Conservation (phyloP, 2,888 invertebrate genomes). For the Aricia artaxerxes region DNA sequence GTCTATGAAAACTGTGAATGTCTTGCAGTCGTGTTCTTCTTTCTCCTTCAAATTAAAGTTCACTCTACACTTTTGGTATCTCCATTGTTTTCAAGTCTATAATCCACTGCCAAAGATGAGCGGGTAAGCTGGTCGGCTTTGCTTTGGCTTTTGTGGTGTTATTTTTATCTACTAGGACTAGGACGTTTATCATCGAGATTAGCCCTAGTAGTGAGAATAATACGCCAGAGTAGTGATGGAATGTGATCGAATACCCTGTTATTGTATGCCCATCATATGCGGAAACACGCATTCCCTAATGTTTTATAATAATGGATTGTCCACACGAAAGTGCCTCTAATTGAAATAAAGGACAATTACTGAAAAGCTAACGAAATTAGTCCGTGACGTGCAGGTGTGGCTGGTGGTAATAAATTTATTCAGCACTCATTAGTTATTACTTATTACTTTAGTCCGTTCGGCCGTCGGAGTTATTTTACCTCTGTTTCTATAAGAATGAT, state of each 20-base stretch:
- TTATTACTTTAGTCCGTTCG: not conserved
- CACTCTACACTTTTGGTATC: not conserved
- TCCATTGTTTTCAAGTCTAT: not conserved
- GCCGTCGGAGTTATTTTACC: too few species aligned
- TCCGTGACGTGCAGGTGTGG: not conserved
- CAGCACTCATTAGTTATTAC: not conserved
- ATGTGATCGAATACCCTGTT: not conserved
- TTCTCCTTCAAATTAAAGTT: not conserved
- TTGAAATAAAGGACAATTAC: not conserved
- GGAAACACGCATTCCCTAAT: not conserved
- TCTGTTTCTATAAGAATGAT: too few species aligned
- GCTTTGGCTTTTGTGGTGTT: not conserved
- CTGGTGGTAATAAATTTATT: not conserved
- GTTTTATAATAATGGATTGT: not conserved
- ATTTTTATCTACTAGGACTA: not conserved
- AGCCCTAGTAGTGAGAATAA: not conserved
- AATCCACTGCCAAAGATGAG: not conserved
- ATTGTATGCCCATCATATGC: not conserved
- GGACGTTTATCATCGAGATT: not conserved
- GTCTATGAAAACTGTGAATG: too few species aligned
- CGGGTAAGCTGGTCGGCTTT: not conserved
- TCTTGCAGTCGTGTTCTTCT: too few species aligned
- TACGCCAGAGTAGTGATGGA: not conserved
- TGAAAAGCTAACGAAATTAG: constrained; percentile 5
- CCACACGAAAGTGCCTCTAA: constrained; percentile 4